Base-by-base conservation (phyloP, 1,140 invertebrate species). In the Drosophila ananassae region DNA sequence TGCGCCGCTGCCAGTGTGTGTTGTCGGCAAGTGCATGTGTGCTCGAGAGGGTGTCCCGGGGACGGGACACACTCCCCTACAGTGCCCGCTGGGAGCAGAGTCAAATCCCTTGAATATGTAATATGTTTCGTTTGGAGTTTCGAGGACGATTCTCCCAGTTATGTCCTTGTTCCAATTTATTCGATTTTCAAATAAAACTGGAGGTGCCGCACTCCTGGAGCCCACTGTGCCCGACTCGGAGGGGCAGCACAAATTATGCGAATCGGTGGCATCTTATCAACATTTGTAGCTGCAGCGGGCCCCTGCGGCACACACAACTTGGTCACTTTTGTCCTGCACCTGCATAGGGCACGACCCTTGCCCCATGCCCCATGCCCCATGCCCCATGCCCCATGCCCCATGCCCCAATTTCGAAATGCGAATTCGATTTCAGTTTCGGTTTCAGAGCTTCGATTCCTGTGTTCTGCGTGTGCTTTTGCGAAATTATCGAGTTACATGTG, bases 211-310 rank as follows among this genome's bases (percentile, higher is more conserved):
- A 61, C 32, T 41, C 46, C 30, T 32, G 10, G 1, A 2, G 10
- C 28, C 21, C 67, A 73, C 71, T 62, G 71, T 73, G 12, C 32
- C 6, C n/a, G 5, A 1, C 0, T 17, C 21, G 1, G 12, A 55
- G 51, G 55, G 51, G 55, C 55, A 54, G 54, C 73, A 73, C 59
- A 73, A 75, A 73, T 75, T 63, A 75, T 75, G 73, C 39, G 69
- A 73, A 73, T 73, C 69, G 60, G 66, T 75, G 69, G 59, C 73
- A 73, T 73, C 73, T 75, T 75, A 75, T 73, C 69, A 66, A 73
- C 73, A 75, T 75, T 74, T 74, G 59, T 74, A 68, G 72, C 58
- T 71, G 57, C 67, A 39, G 46, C 47, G 25, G 34, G 2, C 12
- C 50, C 13, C 39, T 37, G 32, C 8, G 51, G 17, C 50, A 30